Evolutionary conservation across 2,888 invertebrate genomes (phyloP).

Genomic region (Tenthredo distinguenda): DNA sequence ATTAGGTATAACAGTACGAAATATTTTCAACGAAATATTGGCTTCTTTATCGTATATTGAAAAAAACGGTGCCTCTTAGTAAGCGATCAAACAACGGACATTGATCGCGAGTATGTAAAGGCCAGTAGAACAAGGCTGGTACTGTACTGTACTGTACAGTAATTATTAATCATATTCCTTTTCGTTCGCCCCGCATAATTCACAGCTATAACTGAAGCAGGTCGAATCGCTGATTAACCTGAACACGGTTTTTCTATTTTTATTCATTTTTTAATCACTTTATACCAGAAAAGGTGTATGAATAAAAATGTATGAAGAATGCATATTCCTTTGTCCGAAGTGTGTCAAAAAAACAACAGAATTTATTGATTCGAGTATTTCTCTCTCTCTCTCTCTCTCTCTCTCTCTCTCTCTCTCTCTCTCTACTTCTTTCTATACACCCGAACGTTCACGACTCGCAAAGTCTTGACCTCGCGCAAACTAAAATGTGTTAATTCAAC

Average conservation of each 20-base stretch:
- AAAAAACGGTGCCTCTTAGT: neutral
- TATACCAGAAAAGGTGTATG: neutral
- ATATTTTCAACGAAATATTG: neutral
- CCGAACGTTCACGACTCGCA: neutral
- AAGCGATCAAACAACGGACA: neutral
- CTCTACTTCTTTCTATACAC: neutral
- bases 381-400: neutral
- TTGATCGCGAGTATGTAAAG: conserved; percentile 46
- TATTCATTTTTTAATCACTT: neutral
- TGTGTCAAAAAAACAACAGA: conserved; percentile 22
- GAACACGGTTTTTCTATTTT: neutral
- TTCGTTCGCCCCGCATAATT: neutral
- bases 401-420: neutral
- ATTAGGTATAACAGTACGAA: neutral
- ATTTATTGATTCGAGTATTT: conserved; percentile 16
- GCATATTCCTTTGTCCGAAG: neutral
- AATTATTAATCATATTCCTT: conserved; percentile 50
- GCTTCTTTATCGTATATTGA: neutral
- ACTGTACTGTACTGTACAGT: conserved; percentile 14
- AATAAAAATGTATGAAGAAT: neutral
- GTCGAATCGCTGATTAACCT: neutral
- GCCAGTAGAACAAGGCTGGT: conserved; percentile 56
- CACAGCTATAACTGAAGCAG: neutral
- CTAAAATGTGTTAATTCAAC: conserved; percentile 46
- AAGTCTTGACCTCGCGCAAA: conserved; percentile 47